phyloP scores from a whole-genome alignment of 2,888 invertebrate species.

The Automeris io region DNA sequence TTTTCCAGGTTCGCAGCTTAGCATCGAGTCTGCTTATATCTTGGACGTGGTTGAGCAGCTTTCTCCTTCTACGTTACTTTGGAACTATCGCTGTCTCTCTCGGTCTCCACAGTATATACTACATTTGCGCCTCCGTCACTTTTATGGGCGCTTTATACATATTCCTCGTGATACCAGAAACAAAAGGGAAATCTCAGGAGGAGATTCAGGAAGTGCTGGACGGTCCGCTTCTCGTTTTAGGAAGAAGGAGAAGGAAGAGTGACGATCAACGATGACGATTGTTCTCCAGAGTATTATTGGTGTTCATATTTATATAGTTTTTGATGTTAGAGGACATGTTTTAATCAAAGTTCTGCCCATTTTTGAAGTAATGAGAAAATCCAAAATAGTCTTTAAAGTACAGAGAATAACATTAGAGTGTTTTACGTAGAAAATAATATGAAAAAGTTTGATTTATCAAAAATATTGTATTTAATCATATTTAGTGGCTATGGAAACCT shows the following conservation, averaged over 20 bases:
- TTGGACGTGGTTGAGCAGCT: slow-evolving; percentile 68
- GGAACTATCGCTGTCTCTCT: slow-evolving; percentile 48
- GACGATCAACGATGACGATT: slow-evolving; percentile 50
- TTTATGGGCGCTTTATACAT: slow-evolving; percentile 54
- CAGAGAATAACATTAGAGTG: no score
- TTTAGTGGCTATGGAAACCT: no score
- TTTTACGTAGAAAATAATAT: no score
- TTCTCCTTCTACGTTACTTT: slow-evolving; percentile 62
- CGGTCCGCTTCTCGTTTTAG: slow-evolving; percentile 42
- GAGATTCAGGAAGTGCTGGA: slow-evolving; percentile 52
- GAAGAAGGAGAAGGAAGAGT: slow-evolving; percentile 23
- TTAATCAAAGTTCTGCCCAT: no score
- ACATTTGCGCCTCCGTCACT: slow-evolving; percentile 56
- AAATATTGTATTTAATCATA: no score
- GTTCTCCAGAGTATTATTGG: slow-evolving; percentile 26
- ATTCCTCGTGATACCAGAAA: slow-evolving; percentile 51
- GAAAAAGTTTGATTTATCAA: no score
- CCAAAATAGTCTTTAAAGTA: no score
- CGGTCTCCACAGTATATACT: slow-evolving; percentile 62
- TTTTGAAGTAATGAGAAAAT: no score
- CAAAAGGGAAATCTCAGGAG: slow-evolving; percentile 52
- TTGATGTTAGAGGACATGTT: no score
- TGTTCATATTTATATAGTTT: slow-evolving; percentile 11
- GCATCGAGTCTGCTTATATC: slow-evolving; percentile 65
- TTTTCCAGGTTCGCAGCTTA: slow-evolving; percentile 53